These are phyloP conservation scores for Hipposideros larvatus DNA, from an alignment of 2,797 vertebrate species.

Conservation along the genomic window DNA sequence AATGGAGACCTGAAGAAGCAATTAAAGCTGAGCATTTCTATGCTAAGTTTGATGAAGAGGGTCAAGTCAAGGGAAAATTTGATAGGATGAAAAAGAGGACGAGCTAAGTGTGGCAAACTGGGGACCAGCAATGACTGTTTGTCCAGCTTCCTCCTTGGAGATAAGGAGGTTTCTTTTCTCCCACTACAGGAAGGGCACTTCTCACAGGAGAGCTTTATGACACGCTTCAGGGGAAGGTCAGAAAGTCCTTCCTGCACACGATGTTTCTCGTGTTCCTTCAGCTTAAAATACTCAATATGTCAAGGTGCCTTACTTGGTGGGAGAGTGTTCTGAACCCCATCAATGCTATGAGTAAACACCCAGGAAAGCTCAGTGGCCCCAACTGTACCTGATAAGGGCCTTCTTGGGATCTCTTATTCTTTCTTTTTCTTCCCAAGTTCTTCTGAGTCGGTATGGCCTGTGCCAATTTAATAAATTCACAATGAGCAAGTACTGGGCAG, in stretches of 20 bases:
- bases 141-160: neutral
- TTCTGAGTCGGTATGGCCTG: neutral
- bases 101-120: neutral
- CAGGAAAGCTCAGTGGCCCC: neutral
- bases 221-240: neutral
- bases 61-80: neutral
- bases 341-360: neutral
- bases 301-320: neutral
- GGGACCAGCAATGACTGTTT: neutral
- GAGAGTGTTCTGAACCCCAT: neutral
- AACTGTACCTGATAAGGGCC: too few species aligned
- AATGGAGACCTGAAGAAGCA: neutral
- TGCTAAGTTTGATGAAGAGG: neutral
- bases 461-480: neutral
- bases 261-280: neutral
- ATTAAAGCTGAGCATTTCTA: neutral
- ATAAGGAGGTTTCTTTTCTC: neutral
- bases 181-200: neutral
- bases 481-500: neutral
- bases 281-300: neutral
- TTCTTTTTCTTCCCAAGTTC: conserved; percentile 5
- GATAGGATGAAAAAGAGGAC: neutral
- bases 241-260: neutral
- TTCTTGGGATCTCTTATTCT: neutral
- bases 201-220: neutral